Conservation (phyloP, 2,113 vertebrate genomes). For the Carassius carassius region DNA sequence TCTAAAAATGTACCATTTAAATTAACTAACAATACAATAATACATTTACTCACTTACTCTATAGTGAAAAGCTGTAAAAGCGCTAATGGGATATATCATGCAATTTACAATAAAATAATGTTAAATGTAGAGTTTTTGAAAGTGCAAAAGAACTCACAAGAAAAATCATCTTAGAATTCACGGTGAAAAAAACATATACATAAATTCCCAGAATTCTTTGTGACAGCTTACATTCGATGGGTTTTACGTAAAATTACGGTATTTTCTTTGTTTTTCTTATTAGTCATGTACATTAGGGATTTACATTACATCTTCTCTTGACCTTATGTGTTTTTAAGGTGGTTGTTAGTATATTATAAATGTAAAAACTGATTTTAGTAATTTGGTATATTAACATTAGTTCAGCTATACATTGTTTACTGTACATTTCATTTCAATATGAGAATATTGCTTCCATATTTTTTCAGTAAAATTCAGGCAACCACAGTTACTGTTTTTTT, state of each 20-base stretch:
- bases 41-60: neutral
- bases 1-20: neutral
- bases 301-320: neutral
- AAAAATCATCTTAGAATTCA: neutral
- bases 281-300: neutral
- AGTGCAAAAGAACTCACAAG: too few species aligned
- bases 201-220: neutral
- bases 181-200: neutral
- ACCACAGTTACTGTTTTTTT: too few species aligned
- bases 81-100: neutral
- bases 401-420: neutral
- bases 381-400: too few species aligned
- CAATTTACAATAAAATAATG: neutral
- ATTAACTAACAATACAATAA: neutral
- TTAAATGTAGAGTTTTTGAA: neutral
- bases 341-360: neutral
- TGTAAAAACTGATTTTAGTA: neutral
- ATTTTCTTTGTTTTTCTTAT: too few species aligned
- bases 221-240: too few species aligned
- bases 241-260: too few species aligned
- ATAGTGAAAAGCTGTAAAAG: neutral
- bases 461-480: too few species aligned
- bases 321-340: neutral
- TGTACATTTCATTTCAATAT: neutral
- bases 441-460: too few species aligned